Percentiles rank a stretch among this genome's conserved stretches.
Conservation (phyloP, 2,797 vertebrate species). For the Chromobotia macracanthus region DNA sequence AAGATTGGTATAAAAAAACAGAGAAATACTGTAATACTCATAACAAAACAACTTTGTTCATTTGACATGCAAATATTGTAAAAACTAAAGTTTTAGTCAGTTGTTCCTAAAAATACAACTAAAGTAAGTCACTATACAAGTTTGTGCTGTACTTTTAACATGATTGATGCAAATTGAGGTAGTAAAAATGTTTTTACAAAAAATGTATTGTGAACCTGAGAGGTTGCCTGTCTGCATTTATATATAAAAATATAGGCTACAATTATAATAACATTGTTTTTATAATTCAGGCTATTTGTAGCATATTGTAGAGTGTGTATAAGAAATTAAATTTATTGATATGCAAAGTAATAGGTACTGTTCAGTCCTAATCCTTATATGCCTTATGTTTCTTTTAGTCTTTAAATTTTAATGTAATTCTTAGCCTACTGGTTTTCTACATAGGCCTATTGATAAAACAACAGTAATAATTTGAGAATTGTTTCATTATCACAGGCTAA, state of each 20-base stretch:
- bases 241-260: constrained; percentile 13
- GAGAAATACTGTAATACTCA: constrained; percentile 25
- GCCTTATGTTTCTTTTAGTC: constrained; percentile 2
- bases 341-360: constrained; percentile 5
- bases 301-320: constrained; percentile 24
- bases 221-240: neutral
- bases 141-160: constrained; percentile 49
- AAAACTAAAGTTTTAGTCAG: constrained; percentile 47
- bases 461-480: constrained; percentile 21
- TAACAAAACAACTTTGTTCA: constrained; percentile 32
- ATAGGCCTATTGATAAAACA: constrained; percentile 2
- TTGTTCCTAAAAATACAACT: constrained; percentile 44
- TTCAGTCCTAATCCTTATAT: constrained; percentile 13
- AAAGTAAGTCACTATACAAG: constrained; percentile 47
- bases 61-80: constrained; percentile 51
- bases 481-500: constrained; percentile 23
- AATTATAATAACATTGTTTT: constrained; percentile 21
- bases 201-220: constrained; percentile 21
- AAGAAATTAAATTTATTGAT: constrained; percentile 12
- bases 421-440: constrained; percentile 11
- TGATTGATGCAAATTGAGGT: constrained; percentile 49
- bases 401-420: constrained; percentile 6
- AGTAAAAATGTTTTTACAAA: constrained; percentile 16
- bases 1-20: constrained; percentile 7
- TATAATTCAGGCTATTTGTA: constrained; percentile 14